A percentile compares a stretch with the other conserved stretches of the same genome.
These are phyloP conservation scores for Acrobasis consociella DNA, from an alignment of 2,888 invertebrate species.

Conservation along the genomic window DNA sequence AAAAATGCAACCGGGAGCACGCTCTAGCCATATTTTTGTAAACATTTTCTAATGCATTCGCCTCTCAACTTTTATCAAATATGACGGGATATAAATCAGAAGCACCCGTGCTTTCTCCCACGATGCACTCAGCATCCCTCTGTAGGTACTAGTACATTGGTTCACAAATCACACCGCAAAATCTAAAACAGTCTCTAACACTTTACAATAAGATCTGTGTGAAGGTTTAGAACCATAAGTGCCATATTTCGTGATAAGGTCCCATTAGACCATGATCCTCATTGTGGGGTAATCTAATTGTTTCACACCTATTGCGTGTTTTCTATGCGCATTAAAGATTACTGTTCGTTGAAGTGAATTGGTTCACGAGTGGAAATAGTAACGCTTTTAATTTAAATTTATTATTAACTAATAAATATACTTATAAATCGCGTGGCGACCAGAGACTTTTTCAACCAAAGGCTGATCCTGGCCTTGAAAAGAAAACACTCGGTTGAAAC, in stretches of 20 bases:
- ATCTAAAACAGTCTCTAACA: neutral
- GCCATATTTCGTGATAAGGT: conserved; percentile 18
- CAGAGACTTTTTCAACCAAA: no score
- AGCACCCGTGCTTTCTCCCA: conserved; percentile 1
- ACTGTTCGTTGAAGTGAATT: neutral
- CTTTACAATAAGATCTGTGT: neutral
- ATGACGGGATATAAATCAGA: conserved; percentile 19
- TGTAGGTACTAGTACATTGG: neutral
- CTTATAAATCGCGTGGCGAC: no score
- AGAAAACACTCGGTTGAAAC: no score
- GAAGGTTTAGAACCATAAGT: conserved; percentile 12
- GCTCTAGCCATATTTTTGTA: neutral
- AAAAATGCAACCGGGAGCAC: no score
- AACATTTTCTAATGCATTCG: neutral
- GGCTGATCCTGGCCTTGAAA: no score
- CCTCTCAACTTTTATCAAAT: conserved; percentile 7
- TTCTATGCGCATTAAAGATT: neutral
- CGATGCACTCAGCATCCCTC: conserved; percentile 6
- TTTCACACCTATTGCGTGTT: conserved; percentile 8
- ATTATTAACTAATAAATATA: no score
- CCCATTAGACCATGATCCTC: neutral
- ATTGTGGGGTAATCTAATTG: conserved; percentile 13
- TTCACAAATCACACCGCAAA: neutral
- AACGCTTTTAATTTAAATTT: no score
- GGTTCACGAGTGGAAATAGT: no score